phyloP scores from a whole-genome alignment of 2,113 vertebrate genomes.

The Lanius ludovicianus region DNA sequence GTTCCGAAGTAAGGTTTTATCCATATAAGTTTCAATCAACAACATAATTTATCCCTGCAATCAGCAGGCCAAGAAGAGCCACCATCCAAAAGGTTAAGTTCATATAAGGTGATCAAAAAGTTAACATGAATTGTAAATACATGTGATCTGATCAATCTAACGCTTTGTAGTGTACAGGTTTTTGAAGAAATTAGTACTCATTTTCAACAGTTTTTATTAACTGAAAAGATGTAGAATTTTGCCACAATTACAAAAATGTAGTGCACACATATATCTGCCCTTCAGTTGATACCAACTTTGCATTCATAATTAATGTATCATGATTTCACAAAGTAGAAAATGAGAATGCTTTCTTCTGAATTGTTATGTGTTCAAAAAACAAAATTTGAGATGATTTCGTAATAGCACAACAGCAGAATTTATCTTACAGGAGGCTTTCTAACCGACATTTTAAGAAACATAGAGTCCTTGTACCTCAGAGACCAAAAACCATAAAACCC shows the following conservation, averaged over 20 bases:
- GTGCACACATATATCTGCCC: not conserved
- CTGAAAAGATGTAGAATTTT: not conserved
- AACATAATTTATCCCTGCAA: not conserved
- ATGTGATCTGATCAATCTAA: not conserved
- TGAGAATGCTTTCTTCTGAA: not conserved
- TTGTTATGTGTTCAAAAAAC: not conserved
- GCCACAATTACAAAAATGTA: not conserved
- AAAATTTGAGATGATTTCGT: not conserved
- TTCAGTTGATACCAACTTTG: not conserved
- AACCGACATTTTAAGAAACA: not conserved
- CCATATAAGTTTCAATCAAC: not conserved
- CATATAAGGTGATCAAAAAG: not conserved
- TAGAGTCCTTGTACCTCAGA: not conserved
- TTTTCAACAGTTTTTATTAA: not conserved
- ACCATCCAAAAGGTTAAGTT: not conserved
- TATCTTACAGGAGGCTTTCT: not conserved
- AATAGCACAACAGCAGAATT: not conserved
- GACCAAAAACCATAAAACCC: not conserved
- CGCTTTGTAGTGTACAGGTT: not conserved
- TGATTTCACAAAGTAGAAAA: slow-evolving; percentile 31
- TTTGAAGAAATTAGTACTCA: not conserved
- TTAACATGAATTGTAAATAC: not conserved
- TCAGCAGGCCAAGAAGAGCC: not conserved
- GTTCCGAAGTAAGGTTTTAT: not conserved
- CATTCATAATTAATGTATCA: not conserved